Base-by-base conservation (phyloP, 2,888 invertebrate genomes). In the Lasioglossum leucozonium region DNA sequence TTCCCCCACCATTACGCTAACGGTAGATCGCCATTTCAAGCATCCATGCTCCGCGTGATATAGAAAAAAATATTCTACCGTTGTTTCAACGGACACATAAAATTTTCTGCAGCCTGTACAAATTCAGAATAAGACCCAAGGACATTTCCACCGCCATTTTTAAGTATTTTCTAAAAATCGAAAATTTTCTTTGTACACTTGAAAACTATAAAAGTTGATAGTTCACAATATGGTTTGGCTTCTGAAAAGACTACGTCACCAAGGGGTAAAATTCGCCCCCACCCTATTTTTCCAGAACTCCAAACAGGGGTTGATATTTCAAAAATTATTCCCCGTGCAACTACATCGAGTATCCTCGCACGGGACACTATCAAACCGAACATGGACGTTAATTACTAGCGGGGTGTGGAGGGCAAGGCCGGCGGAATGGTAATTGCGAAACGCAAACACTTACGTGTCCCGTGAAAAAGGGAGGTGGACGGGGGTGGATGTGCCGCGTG, bases 321-420 rank as follows among this genome's bases (percentile, higher is more conserved):
- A 65, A 34, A 34, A 65, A 65, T 65, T 0, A 8, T 22, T 34
- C 65, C 65, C 8, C 16, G 18, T 30, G 30, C 30, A 62, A 30
- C 16, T 30, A 62, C 62, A 62, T 30, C 62, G 26, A 62, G 16
- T 62, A 62, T 30, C 26, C 30, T 16, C 8, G 65, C 79, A 37
- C 44, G 69, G 72, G 16, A 34, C 65, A 26, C 76, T 1, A 42
- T 71, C 77, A 37, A 51, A 69, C 76, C 76, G 74, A 30, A 67
- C 30, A 51, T 58, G 84, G 75, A 79, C 75, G 83, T 79, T 87
- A 89, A 88, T 89, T 87, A 84, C 81, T 77, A 77, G 58, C 51
- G 83, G 79, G 75, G 76, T n/a, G 72, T 62, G 81, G 40, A 74
- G 73, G 69, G 47, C 62, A 11, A 30, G 55, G 30, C 55, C 72